Base-by-base conservation (phyloP, 1,140 invertebrate species). In the Sarcophaga peregrina region DNA sequence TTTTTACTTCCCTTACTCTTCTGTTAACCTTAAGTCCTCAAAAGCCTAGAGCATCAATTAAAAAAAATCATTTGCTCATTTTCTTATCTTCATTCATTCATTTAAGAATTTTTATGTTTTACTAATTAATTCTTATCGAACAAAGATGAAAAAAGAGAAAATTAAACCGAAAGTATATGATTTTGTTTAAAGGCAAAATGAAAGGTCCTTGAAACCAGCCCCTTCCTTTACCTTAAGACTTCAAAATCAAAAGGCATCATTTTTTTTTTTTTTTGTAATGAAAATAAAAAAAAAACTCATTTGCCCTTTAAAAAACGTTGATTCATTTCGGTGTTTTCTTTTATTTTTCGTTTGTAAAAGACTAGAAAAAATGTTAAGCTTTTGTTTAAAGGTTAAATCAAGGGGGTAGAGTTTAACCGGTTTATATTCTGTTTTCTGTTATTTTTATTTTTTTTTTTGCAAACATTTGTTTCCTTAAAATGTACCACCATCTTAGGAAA, bases 231-330 rank as follows among this genome's bases (percentile, higher is more conserved):
- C 11, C 17, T 68, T 68, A 68, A 20, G 8, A 20, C 11, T 7
- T 8, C 58, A 68, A 68, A 68, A 62, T 62, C 54, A 11, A 17
- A 68, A 20, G 62, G n/a, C 62, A 20, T 68, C 62, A 68, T 68
- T 68, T 68, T 68, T 37, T 37, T 37, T 37, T 37, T 1, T 37
- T 37, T 37, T 37, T 37, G 25, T 1, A 37, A 37, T 37, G 25
- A 37, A 37, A 37, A 37, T 37, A 5, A 20, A 8, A 68, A 58
- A 20, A 68, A 68, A 20, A 68, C 20, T 68, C 20, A 68, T 68
- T 68, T 68, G 62, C 62, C 17, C 62, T 20, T 17, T 68, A 25
- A 68, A 20, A 68, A 68, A 68, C 17, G 20, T 20, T 8, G 9
- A 1, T 68, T 37, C 25, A 37, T 37, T 37, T 1, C 25, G 25